These are phyloP conservation scores for Balaenoptera acutorostrata DNA, from an alignment of 2,113 vertebrate species.

Conservation along the genomic window DNA sequence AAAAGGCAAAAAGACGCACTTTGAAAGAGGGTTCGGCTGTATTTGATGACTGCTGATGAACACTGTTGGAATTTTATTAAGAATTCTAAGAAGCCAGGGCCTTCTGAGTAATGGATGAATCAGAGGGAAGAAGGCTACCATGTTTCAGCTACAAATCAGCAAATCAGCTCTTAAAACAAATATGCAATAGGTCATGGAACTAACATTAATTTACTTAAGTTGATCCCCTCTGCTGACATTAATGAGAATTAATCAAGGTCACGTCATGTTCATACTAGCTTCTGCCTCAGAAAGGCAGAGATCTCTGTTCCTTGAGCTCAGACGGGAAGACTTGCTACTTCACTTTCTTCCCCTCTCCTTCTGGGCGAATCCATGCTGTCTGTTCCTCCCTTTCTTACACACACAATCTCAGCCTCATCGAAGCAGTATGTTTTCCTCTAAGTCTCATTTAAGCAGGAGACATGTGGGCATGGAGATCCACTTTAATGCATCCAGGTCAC, in stretches of 20 bases:
- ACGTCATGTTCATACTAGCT: not conserved
- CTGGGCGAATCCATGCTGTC: too few species aligned
- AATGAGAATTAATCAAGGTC: not conserved
- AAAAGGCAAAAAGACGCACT: not conserved
- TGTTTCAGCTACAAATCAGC: not conserved
- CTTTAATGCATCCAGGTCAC: not conserved
- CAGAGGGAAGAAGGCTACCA: not conserved
- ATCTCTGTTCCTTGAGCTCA: not conserved
- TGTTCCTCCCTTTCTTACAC: not conserved
- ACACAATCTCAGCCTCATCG: not conserved
- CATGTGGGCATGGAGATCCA: not conserved
- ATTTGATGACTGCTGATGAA: not conserved
- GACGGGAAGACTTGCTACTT: not conserved
- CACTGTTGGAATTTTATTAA: not conserved
- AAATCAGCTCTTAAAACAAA: not conserved
- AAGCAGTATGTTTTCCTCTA: not conserved
- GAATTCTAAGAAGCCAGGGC: slow-evolving; percentile 41
- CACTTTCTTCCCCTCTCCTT: not conserved
- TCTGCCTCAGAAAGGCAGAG: not conserved
- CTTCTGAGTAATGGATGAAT: not conserved
- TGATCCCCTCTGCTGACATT: not conserved
- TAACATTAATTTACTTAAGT: not conserved
- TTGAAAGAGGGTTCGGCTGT: not conserved
- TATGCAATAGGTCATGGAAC: too few species aligned
- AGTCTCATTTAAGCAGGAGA: not conserved